These are phyloP conservation scores for Drosophila bocqueti DNA, from an alignment of 1,140 invertebrate genomes.

Conservation along the genomic window DNA sequence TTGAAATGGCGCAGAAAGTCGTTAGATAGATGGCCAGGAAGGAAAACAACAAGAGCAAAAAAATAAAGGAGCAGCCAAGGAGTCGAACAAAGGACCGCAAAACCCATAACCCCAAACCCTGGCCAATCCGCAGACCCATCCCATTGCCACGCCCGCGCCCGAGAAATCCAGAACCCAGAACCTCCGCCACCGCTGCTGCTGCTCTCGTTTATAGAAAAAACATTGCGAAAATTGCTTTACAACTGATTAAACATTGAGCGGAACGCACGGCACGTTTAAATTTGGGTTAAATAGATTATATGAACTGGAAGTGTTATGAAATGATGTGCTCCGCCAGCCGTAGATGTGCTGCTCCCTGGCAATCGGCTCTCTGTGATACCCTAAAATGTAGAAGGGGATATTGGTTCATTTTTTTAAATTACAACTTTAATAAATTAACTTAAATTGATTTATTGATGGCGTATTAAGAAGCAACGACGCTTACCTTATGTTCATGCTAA, in stretches of 20 bases:
- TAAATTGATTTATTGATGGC: background rate
- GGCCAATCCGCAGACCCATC: constrained; percentile 18
- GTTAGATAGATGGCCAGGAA: constrained; percentile 74
- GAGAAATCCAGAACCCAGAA: background rate
- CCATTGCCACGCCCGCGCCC: constrained; percentile 26
- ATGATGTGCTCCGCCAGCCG: constrained; percentile 69
- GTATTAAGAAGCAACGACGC: background rate
- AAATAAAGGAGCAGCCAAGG: constrained; percentile 56
- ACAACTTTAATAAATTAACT: background rate
- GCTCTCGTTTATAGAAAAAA: constrained; percentile 76
- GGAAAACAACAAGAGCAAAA: constrained; percentile 28
- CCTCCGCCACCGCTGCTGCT: background rate
- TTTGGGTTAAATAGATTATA: constrained; percentile 83
- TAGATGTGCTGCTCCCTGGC: constrained; percentile 32
- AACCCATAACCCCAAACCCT: constrained; percentile 39
- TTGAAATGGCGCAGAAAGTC: constrained; percentile 79
- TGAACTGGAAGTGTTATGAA: constrained; percentile 83
- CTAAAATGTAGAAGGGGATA: background rate
- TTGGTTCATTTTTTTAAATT: background rate
- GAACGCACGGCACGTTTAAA: constrained; percentile 80
- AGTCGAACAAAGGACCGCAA: constrained; percentile 44
- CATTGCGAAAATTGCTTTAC: constrained; percentile 83
- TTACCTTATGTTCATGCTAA: background rate
- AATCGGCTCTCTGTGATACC: constrained; percentile 13
- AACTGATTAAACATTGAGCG: constrained; percentile 80